Percentiles rank a stretch among this genome's conserved stretches.
phyloP scores from a whole-genome alignment of 2,797 vertebrate genomes.

The Ispidina picta region DNA sequence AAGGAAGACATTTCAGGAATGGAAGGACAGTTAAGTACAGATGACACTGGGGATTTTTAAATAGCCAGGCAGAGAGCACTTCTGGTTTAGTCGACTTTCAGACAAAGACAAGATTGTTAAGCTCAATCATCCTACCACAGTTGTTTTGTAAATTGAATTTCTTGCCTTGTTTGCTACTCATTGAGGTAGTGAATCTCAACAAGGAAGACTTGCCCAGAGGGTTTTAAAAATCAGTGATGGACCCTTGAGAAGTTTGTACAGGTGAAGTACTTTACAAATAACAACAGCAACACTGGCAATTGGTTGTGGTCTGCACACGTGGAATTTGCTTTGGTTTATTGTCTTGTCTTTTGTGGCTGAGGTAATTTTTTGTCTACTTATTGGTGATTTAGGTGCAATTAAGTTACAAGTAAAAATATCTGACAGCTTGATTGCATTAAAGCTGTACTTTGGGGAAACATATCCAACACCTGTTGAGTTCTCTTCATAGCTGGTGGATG shows the following conservation, averaged over 20 bases:
- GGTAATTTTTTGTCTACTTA: not conserved
- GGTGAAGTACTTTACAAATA: not conserved
- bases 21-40: not conserved
- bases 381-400: not conserved
- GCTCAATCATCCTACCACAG: not conserved
- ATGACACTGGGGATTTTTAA: not conserved
- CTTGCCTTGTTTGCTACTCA: constrained; percentile 12
- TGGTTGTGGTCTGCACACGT: not conserved
- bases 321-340: not conserved
- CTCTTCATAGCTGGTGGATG: not conserved
- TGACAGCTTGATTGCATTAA: not conserved
- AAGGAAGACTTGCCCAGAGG: not conserved
- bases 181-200: constrained; percentile 1
- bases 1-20: not conserved
- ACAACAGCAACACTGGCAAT: not conserved
- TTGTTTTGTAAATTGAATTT: constrained; percentile 20
- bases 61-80: not conserved
- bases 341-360: not conserved
- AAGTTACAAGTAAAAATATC: not conserved
- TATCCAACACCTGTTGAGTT: not conserved
- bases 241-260: not conserved
- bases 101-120: not conserved
- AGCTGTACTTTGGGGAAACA: not conserved
- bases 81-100: not conserved
- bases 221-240: not conserved